These are phyloP conservation scores for Chinchilla lanigera DNA, from an alignment of 2,113 vertebrate genomes.

Conservation along the genomic window DNA sequence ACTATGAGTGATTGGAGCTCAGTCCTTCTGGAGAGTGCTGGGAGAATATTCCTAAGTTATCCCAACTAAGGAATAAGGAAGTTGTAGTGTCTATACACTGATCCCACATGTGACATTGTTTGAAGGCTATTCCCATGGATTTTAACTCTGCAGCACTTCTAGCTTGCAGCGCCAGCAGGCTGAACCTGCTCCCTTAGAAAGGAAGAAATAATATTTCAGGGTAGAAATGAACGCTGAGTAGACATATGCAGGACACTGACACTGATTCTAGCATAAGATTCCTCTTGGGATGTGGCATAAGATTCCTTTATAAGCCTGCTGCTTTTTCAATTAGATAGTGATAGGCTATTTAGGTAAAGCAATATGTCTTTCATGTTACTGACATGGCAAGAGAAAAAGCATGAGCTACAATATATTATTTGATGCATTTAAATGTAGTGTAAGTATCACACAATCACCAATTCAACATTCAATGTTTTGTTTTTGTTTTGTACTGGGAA, in stretches of 20 bases:
- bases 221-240: neutral
- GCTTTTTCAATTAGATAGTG: neutral
- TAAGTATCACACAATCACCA: neutral
- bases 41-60: neutral
- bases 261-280: slow-evolving; percentile 1
- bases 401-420: neutral
- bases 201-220: neutral
- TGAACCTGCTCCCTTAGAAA: neutral
- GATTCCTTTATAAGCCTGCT: neutral
- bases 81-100: neutral
- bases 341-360: neutral
- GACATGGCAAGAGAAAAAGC: neutral
- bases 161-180: neutral
- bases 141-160: neutral
- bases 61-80: neutral
- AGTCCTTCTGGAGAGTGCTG: neutral
- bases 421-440: neutral
- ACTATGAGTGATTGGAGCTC: neutral
- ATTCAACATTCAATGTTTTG: neutral
- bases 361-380: neutral
- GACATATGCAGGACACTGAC: neutral
- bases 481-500: too few relatives aligned
- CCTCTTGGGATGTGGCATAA: neutral
- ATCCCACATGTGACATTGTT: neutral
- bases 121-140: neutral